Percentiles rank a stretch among this genome's conserved stretches.
These are phyloP conservation scores for Psittacula echo DNA, from an alignment of 2,797 vertebrate genomes.

Conservation along the genomic window DNA sequence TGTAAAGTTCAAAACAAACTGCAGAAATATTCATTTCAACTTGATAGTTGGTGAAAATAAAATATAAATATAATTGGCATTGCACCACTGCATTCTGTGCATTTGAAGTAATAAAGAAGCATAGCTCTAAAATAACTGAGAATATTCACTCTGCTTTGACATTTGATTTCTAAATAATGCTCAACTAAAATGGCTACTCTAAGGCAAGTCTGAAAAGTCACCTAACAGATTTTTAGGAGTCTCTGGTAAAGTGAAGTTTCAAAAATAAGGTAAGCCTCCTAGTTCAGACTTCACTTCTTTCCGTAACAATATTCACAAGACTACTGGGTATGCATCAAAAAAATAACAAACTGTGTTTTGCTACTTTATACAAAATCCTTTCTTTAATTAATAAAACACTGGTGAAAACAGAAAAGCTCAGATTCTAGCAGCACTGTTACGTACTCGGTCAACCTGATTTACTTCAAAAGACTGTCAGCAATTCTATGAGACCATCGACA, in stretches of 20 bases:
- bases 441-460: neutral
- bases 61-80: neutral
- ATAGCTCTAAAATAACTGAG: neutral
- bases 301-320: neutral
- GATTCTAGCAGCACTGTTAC: neutral
- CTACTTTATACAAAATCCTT: neutral
- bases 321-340: neutral
- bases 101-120: neutral
- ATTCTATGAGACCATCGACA: neutral
- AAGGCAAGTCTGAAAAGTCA: slow-evolving; percentile 1
- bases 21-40: neutral
- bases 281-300: neutral
- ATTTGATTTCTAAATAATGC: slow-evolving; percentile 3
- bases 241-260: neutral
- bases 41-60: neutral
- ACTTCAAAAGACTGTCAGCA: neutral
- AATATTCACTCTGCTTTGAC: neutral
- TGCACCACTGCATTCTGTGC: neutral
- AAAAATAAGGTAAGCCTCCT: neutral
- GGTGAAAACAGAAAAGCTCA: neutral
- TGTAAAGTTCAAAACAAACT: neutral
- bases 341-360: neutral
- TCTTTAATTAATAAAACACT: neutral
- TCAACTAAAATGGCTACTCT: slow-evolving; percentile 34
- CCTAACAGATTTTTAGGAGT: neutral